Percentiles rank a stretch among this genome's conserved stretches.
Conservation (phyloP, 2,113 vertebrate species). For the Oryzias curvinotus region DNA sequence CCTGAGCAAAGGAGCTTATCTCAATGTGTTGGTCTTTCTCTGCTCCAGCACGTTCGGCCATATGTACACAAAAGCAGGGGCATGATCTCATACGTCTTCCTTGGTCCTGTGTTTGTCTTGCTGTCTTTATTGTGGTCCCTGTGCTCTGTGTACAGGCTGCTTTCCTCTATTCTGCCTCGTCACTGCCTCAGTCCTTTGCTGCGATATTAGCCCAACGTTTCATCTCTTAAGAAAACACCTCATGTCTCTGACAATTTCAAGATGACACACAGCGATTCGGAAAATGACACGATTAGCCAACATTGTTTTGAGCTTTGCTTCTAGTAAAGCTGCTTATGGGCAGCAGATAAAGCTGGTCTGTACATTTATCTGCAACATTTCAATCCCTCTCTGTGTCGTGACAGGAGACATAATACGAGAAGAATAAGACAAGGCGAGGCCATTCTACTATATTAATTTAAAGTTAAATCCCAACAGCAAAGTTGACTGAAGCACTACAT, state of each 20-base stretch:
- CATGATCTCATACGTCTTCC: constrained; percentile 65
- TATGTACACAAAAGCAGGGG: constrained; percentile 65
- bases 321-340: constrained; percentile 71
- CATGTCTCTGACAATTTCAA: constrained; percentile 53
- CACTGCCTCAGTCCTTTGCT: constrained; percentile 32
- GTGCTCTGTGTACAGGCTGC: constrained; percentile 2
- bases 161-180: constrained; percentile 23
- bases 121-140: constrained; percentile 59
- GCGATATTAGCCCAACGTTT: constrained; percentile 21
- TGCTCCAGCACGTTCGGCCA: constrained; percentile 49
- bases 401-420: constrained; percentile 45
- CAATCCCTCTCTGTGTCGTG: constrained; percentile 61
- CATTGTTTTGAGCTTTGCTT: constrained; percentile 61
- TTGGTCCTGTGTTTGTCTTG: constrained; percentile 61
- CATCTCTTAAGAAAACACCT: constrained; percentile 58
- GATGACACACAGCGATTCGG: constrained; percentile 52
- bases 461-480: constrained; percentile 36
- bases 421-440: constrained; percentile 45
- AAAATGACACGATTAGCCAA: constrained; percentile 67
- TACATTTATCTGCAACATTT: constrained; percentile 67
- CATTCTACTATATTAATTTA: constrained; percentile 51
- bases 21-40: constrained; percentile 66
- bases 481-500: constrained; percentile 15
- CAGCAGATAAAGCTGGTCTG: constrained; percentile 60
- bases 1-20: constrained; percentile 62